Evolutionary conservation across 2,113 vertebrate species (phyloP), one percentile per base, ranked within the genome.

Genomic region (Blennius ocellaris): DNA sequence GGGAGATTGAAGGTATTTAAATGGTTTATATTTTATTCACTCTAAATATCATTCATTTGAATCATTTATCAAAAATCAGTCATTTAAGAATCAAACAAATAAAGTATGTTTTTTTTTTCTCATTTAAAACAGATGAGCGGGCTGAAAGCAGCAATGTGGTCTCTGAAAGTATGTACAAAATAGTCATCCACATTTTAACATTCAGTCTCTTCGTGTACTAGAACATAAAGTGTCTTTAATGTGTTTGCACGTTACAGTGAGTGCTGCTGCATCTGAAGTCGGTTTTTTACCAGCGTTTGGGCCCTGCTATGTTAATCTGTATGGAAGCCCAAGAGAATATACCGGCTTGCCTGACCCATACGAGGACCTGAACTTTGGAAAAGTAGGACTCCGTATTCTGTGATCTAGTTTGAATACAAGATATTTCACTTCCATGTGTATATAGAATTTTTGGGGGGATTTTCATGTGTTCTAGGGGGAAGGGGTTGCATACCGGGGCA

Each of bases 241-340:
- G 1, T 8, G 39, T 56, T 17, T 53, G 17, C 69, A 21, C 72
- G 52, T 87, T 51, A 72, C 85, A 97, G 94, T 52, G 78, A 95
- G 87, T 73, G 90, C 90, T 1, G 94, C 93, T 69, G 94, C 94
- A 64, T 93, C 94, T 10, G 95, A 96, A 69, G 85, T 95, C 63
- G 98, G 98, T 12, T 99, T 99, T 83, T 93, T 99, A 55, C 98
- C 98, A 68, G 96, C 95, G 0, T 99, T 99, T 94, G 98, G 98
- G 1, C 98, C 97, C 40, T 97, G 96, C 85, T 99, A 97, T 50
- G 48, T 99, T 73, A 99, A 99, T 80, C 91, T 99, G 8, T 99
- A 99, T 0, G 98, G 98, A 54, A 98, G 98, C 76, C 96, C 94
- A 40, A 94, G 98, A 90, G 98, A 99, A 85, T 99, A 95, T 75